Conservation (phyloP, 2,888 invertebrate genomes). For the Gastracanthus pulcherrimus region DNA sequence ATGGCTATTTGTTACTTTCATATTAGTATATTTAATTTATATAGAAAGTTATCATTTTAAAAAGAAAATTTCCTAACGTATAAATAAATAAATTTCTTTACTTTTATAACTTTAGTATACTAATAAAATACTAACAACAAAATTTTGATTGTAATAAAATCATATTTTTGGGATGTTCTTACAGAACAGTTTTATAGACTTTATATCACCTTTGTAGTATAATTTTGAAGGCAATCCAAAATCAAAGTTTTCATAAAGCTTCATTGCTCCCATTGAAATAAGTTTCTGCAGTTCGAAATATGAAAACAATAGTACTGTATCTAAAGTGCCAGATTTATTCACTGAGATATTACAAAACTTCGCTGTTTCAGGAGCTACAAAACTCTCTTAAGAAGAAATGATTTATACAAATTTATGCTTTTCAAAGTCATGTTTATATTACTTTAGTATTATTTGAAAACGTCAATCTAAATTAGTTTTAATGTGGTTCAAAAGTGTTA, state of each 20-base stretch:
- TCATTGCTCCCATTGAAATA: conserved; percentile 34
- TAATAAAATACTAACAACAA: too few species aligned
- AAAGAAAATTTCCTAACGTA: too few species aligned
- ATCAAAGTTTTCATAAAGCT: conserved; percentile 18
- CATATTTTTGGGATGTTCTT: too few species aligned
- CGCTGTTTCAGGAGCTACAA: not conserved
- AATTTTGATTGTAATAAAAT: too few species aligned
- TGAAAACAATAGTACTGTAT: conserved; percentile 17
- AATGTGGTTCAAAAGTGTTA: not conserved
- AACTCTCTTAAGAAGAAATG: conserved; percentile 7
- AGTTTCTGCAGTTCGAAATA: conserved; percentile 22
- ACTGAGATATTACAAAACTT: conserved; percentile 26
- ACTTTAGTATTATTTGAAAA: not conserved
- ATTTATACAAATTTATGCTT: conserved; percentile 20
- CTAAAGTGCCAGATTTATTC: conserved; percentile 19
- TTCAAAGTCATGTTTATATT: not conserved
- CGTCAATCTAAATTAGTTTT: not conserved
- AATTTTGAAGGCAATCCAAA: conserved; percentile 19
- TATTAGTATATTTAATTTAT: too few species aligned
- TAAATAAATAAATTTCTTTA: too few species aligned
- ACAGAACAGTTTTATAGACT: not conserved
- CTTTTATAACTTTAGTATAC: too few species aligned
- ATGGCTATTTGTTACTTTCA: too few species aligned
- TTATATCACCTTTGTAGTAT: not conserved
- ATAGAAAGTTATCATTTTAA: too few species aligned